A percentile compares a stretch with the other conserved stretches of the same genome.
Conservation (phyloP, 2,888 invertebrate genomes). For the Drosophila nigricruria region DNA sequence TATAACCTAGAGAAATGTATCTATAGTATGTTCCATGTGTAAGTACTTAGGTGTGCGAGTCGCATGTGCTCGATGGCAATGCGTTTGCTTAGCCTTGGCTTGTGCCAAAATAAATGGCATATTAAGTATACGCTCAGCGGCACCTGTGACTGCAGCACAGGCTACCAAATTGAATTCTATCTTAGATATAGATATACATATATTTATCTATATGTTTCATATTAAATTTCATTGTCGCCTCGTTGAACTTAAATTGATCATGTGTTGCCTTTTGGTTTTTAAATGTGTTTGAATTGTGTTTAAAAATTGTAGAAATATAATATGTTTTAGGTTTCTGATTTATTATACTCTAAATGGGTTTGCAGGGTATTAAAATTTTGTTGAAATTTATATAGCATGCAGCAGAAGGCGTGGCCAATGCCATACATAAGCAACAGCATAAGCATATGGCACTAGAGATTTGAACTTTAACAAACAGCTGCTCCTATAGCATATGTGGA, state of each 20-base stretch:
- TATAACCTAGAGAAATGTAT: conserved; percentile 4
- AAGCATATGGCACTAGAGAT: too few species aligned
- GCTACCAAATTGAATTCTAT: conserved; percentile 41
- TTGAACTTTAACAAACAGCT: too few species aligned
- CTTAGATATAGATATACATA: background rate
- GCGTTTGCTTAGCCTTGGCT: conserved; percentile 66
- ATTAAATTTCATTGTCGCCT: conserved; percentile 15
- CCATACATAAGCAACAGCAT: too few species aligned
- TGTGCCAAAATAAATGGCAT: conserved; percentile 73
- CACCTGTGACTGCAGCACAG: conserved; percentile 62
- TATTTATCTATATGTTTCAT: conserved; percentile 5
- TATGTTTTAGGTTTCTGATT: background rate
- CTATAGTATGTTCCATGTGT: background rate
- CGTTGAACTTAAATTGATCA: background rate
- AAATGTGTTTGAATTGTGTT: background rate
- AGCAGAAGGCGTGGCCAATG: background rate
- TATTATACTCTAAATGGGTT: background rate
- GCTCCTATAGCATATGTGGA: too few species aligned
- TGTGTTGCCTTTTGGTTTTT: background rate
- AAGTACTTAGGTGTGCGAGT: conserved; percentile 22
- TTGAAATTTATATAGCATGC: background rate
- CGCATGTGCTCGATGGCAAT: conserved; percentile 63
- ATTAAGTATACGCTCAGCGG: conserved; percentile 75
- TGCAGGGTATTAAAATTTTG: background rate
- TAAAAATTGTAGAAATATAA: background rate